A percentile compares a stretch with the other conserved stretches of the same genome.
phyloP scores from a whole-genome alignment of 2,888 invertebrate genomes.

The Lasioglossum calceatum region DNA sequence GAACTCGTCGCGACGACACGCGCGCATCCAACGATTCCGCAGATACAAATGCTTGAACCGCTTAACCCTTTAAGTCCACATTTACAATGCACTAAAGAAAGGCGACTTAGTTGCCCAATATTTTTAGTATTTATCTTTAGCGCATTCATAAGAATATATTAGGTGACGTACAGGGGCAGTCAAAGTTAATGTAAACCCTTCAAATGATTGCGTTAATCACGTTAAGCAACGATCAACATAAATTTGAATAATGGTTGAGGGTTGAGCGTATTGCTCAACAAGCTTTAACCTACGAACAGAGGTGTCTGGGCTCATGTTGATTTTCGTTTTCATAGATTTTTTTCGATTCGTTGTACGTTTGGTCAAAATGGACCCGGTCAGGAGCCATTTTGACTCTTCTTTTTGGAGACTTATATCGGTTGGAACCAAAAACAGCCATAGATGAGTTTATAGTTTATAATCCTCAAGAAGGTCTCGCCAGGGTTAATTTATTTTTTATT shows the following conservation, averaged over 20 bases:
- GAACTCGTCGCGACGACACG: conserved; percentile 27
- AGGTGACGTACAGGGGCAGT: background rate
- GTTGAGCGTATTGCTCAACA: background rate
- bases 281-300: background rate
- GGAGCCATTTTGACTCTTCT: background rate
- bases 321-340: background rate
- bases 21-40: conserved; percentile 19
- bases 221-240: background rate
- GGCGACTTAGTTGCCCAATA: background rate
- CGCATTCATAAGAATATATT: background rate
- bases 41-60: background rate
- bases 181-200: background rate
- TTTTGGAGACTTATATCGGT: background rate
- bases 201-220: background rate
- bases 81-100: background rate
- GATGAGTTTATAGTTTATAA: background rate
- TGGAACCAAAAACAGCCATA: background rate
- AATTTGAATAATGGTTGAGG: background rate
- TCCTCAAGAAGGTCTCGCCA: background rate
- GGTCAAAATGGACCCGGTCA: too few species aligned
- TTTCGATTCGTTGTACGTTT: too few species aligned
- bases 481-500: background rate
- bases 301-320: background rate
- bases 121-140: background rate
- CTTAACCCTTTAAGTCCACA: background rate